phyloP scores from a whole-genome alignment of 2,113 vertebrate genomes.

The Nesogale talazaci region DNA sequence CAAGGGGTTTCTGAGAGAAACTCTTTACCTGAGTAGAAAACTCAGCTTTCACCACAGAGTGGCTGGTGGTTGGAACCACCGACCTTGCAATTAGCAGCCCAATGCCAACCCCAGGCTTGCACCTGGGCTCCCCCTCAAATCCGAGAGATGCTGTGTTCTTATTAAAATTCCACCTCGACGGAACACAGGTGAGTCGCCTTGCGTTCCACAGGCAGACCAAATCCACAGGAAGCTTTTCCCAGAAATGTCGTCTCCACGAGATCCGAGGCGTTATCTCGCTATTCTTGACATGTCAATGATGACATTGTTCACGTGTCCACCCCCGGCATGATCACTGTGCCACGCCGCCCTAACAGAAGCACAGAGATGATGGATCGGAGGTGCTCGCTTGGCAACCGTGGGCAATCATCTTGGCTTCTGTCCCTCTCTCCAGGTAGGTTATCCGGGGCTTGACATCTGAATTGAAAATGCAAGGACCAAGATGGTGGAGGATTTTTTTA shows the following conservation, averaged over 20 bases:
- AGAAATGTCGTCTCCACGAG: background rate
- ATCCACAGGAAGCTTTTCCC: background rate
- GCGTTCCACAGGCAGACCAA: background rate
- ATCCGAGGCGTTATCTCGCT: background rate
- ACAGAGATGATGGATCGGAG: background rate
- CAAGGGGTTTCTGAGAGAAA: too few species aligned
- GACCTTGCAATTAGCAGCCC: background rate
- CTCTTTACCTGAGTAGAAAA: background rate
- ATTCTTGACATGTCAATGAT: slow-evolving; percentile 47
- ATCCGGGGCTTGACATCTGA: slow-evolving; percentile 13
- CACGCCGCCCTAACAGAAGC: background rate
- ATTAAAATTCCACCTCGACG: background rate
- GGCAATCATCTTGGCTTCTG: slow-evolving; percentile 40
- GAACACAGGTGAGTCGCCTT: background rate
- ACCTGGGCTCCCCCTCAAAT: background rate
- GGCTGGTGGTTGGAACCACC: background rate
- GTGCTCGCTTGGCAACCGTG: background rate
- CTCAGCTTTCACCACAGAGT: background rate
- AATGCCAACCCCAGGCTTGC: background rate
- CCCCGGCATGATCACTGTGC: background rate
- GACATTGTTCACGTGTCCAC: slow-evolving; percentile 11
- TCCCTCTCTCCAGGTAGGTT: slow-evolving; percentile 10
- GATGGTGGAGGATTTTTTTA: slow-evolving; percentile 15
- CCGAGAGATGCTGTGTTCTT: background rate
- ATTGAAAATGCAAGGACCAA: slow-evolving; percentile 16